Conservation (phyloP, 2,888 invertebrate species). For the Ormia ochracea region DNA sequence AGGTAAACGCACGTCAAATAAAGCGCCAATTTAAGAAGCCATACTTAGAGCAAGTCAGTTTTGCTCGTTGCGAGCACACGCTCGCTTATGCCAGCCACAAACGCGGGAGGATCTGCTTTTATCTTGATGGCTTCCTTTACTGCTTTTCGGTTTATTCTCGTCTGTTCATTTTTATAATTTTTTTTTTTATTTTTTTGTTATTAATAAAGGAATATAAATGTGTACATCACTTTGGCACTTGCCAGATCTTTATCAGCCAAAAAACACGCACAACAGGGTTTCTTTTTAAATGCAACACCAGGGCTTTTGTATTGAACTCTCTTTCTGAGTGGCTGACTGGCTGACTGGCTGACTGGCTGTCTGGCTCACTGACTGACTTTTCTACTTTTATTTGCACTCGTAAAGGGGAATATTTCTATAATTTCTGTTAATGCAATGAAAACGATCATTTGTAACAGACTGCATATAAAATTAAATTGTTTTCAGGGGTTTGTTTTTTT, state of each 20-base stretch:
- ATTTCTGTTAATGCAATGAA: conserved; percentile 71
- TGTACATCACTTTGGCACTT: conserved; percentile 62
- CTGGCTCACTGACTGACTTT: conserved; percentile 8
- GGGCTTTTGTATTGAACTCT: not conserved
- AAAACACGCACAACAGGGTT: conserved; percentile 49
- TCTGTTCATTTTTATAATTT: not conserved
- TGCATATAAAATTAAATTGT: conserved; percentile 20
- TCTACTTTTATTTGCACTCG: not conserved
- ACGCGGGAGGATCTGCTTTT: conserved; percentile 63
- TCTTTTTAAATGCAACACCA: conserved; percentile 24
- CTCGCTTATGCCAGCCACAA: conserved; percentile 48
- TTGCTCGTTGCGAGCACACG: conserved; percentile 4
- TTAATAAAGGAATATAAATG: conserved; percentile 34
- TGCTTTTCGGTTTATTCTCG: conserved; percentile 10
- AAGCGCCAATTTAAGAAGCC: conserved; percentile 71
- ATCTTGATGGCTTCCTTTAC: conserved; percentile 62
- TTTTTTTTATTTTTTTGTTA: not conserved
- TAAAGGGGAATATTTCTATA: conserved; percentile 19
- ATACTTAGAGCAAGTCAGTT: conserved; percentile 9
- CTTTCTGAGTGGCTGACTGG: conserved; percentile 15
- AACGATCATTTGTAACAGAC: conserved; percentile 73
- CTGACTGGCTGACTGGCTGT: too few species aligned
- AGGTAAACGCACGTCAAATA: conserved; percentile 74
- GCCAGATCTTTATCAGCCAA: conserved; percentile 58
- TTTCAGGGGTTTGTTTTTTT: conserved; percentile 56